Evolutionary conservation across 2,797 vertebrate species (phyloP).

Genomic region (Pyrocephalus nanus): DNA sequence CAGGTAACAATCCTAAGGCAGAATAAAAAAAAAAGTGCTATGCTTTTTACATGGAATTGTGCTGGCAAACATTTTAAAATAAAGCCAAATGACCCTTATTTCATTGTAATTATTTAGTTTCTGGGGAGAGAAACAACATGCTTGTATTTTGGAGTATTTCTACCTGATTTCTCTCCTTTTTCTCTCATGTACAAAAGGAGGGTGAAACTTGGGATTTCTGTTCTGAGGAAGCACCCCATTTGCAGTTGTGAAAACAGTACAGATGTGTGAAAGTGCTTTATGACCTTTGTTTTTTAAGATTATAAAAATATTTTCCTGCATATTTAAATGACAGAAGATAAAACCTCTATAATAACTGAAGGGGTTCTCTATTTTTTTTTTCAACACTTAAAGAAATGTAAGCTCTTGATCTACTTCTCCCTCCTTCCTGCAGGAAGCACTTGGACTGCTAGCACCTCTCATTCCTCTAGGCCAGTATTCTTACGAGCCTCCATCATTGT

Average conservation of each 20-base stretch:
- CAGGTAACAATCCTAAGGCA: not conserved
- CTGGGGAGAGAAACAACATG: not conserved
- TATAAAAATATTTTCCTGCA: not conserved
- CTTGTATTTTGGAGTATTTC: not conserved
- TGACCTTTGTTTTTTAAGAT: not conserved
- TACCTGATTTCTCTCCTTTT: not conserved
- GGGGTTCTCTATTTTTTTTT: not conserved
- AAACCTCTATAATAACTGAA: not conserved
- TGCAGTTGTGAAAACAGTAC: not conserved
- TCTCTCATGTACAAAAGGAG: not conserved
- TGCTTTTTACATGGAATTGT: not conserved
- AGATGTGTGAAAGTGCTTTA: not conserved
- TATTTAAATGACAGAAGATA: not conserved
- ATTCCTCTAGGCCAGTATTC: not conserved
- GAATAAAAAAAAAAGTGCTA: not conserved
- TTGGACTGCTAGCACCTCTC: not conserved
- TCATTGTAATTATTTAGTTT: not conserved
- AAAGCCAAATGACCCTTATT: not conserved
- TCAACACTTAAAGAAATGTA: not conserved
- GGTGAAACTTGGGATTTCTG: not conserved
- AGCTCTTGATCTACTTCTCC: not conserved
- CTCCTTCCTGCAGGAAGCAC: not conserved
- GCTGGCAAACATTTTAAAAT: not conserved
- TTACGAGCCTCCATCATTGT: not conserved
- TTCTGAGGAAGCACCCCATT: not conserved